Base-by-base conservation (phyloP, 1,140 invertebrate genomes). In the Drosophila carrolli region DNA sequence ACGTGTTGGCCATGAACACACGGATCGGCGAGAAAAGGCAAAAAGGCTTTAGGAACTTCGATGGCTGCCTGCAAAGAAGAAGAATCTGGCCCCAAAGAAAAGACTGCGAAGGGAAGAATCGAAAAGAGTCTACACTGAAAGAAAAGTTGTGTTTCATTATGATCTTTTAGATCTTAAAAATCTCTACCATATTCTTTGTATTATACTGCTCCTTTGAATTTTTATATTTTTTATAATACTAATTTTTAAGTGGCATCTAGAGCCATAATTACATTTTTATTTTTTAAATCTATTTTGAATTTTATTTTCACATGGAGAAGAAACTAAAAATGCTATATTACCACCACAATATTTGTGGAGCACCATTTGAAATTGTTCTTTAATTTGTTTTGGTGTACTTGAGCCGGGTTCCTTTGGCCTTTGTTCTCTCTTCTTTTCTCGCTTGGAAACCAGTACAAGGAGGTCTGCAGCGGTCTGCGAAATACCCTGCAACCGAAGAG, bases 1-100 rank as follows among this genome's bases (percentile, higher is more conserved):
- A 59, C 57, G 78, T 81, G 77, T 78, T 73, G 68, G 54, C 61
- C 57, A 35, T 56, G 57, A 66, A 60, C 53, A 67, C 54, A 58
- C 41, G 55, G 14, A 47, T 23, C 19, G 51, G 37, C 46, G 10
- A 41, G 14, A 43, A 46, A 7, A 16, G 38, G n/a, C 60, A 5
- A 37, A 47, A 27, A 27, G 57, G 57, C 44, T 2, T 13, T 6
- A 32, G 27, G n/a, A 14, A 14, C 27, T 65, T 38, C 57, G 70
- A 63, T 51, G 72, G 59, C 53, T 59, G 67, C 35, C 48, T 37
- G 72, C 43, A n/a, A 54, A 23, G 32, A 41, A 37, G 46, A 68
- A 68, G 40, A 75, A 75, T 56, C 61, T 63, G 53, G 1, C 27
- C 19, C 8, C 53, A 19, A 58, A 44, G 35, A 58, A 44, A 6